Evolutionary conservation across 2,888 invertebrate genomes (phyloP), one percentile per base, ranked within the genome.

Genomic region (Uropetala carovei): DNA sequence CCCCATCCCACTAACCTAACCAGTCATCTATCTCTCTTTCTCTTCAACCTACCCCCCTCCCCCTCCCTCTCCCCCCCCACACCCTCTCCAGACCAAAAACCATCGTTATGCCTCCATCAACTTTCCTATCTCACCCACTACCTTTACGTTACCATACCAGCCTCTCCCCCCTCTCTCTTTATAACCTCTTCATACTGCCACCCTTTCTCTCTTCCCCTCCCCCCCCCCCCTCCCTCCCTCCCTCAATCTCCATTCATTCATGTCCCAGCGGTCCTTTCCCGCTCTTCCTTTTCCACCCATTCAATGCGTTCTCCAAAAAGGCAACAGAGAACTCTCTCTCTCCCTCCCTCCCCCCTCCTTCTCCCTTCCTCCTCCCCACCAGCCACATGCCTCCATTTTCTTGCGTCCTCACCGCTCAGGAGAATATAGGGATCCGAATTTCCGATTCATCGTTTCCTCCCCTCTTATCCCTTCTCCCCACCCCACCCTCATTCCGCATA

Each of bases 191-290:
- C 60, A 30, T n/a, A 22, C 16, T 14, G 27, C 27, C 30, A 27
- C 27, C 43, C 64, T 64, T 30, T 43, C 43, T 18, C 60, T 59
- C n/a, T n/a, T 43, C 22, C 22, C 85, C 18, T 9, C 85, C 58
- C 30, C 27, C 16, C 56, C 43, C 82, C 14, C 27, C 27, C 82
- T 8, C 82, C 57, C 27, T 60, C 60, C 43, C 18, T 30, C 30
- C 60, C 89, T 64, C 89, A 89, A 86, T 59, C 86, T 86, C 86
- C 86, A 86, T 86, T 60, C 86, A 86, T 89, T 89, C 89, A 68
- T 89, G 89, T 89, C 89, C 64, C 89, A 89, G 56, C 27, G 64
- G 89, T 64, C 58, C 89, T 89, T 89, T 43, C 30, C 56, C 30
- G 14, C 27, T 83, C 83, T 11, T 82, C 82, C 82, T 30, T 13